Base-by-base conservation (phyloP, 1,140 invertebrate species). In the Glomeris maerens region DNA sequence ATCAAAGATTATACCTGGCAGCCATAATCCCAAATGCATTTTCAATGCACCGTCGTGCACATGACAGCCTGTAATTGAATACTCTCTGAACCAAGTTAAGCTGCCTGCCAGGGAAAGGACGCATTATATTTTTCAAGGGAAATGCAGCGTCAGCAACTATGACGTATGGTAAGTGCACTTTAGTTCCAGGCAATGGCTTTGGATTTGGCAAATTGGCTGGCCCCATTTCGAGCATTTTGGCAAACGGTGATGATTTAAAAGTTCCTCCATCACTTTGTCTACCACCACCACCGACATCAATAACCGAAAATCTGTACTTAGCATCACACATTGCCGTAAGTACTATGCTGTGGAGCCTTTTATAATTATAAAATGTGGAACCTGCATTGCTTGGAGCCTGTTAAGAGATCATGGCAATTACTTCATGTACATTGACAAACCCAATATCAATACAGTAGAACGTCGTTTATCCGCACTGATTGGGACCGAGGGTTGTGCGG, bases 41-140 rank as follows among this genome's bases (percentile, higher is more conserved):
- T 53, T 66, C 66, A 38, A 62, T 53, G 48, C 60, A 52, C 28
- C 60, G 44, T 22, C 65, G 28, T 22, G 61, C 61, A 22, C 61
- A 47, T 28, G 60, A 61, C 3, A 70, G 54, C 47, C 68, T 52
- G 52, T 72, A 74, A 55, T 74, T 72, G 56, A 65, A 70, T 49
- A 70, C n/a, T n/a, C n/a, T n/a, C n/a, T n/a, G n/a, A n/a, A n/a
- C n/a, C n/a, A n/a, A n/a, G n/a, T n/a, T n/a, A n/a, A n/a, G n/a
- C n/a, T n/a, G n/a, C n/a, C n/a, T n/a, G n/a, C n/a, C n/a, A n/a
- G n/a, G n/a, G n/a, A n/a, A n/a, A n/a, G 57, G 59, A 29, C 57
- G 56, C 57, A 60, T 56, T 21, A 62, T n/a, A 31, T 54, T 47
- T 5, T 44, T 54, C 27, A 61, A 39, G 21, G 28, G 55, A 53